A percentile compares a stretch with the other conserved stretches of the same genome.
phyloP scores from a whole-genome alignment of 1,140 invertebrate genomes.

The Agraylea sexmaculata region DNA sequence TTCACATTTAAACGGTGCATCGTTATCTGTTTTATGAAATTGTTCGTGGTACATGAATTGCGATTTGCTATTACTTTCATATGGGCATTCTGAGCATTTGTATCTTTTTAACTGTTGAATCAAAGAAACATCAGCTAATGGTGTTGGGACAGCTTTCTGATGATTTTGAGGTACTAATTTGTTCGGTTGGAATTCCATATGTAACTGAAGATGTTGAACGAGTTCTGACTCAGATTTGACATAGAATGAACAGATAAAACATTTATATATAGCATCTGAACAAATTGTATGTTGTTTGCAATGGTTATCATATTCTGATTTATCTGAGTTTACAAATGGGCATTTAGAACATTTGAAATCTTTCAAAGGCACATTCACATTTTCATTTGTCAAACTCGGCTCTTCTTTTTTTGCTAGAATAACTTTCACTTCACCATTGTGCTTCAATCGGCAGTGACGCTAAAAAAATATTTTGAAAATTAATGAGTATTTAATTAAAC shows the following conservation, averaged over 20 bases:
- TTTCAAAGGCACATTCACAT: slow-evolving; percentile 23
- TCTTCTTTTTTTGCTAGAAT: slow-evolving; percentile 35
- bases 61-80: slow-evolving; percentile 70
- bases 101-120: slow-evolving; percentile 53
- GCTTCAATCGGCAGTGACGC: slow-evolving; percentile 62
- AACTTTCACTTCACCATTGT: slow-evolving; percentile 56
- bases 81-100: slow-evolving; percentile 62
- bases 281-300: slow-evolving; percentile 59
- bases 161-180: slow-evolving; percentile 35
- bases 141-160: slow-evolving; percentile 22
- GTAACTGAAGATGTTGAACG: slow-evolving; percentile 33
- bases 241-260: slow-evolving; percentile 69
- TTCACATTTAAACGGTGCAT: slow-evolving; percentile 63
- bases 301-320: slow-evolving; percentile 54
- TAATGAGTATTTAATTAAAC: slow-evolving; percentile 1
- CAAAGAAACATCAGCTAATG: too few species aligned
- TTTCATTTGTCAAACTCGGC: slow-evolving; percentile 2
- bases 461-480: slow-evolving; percentile 32
- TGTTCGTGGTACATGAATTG: slow-evolving; percentile 78
- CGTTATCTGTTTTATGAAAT: slow-evolving; percentile 60
- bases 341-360: slow-evolving; percentile 55
- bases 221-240: slow-evolving; percentile 44
- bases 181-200: slow-evolving; percentile 35
- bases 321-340: slow-evolving; percentile 56
- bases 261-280: slow-evolving; percentile 61